Conservation (phyloP, 2,797 vertebrate genomes). For the Anas bahamensis region DNA sequence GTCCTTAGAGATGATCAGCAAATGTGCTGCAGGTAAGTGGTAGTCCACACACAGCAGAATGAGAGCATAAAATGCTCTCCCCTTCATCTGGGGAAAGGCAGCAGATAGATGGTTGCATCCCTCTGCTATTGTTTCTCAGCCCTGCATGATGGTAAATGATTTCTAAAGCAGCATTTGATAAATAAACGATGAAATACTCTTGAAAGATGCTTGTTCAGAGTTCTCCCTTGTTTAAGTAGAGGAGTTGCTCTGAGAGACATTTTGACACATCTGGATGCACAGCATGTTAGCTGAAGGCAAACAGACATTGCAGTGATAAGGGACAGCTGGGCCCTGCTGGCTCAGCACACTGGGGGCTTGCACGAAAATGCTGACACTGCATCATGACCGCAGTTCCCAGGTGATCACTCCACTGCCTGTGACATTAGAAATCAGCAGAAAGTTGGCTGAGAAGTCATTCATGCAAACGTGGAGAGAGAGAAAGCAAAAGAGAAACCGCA, state of each 20-base stretch:
- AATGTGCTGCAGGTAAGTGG: background rate
- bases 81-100: background rate
- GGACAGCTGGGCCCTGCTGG: slow-evolving; percentile 67
- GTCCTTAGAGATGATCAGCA: background rate
- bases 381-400: slow-evolving; percentile 13
- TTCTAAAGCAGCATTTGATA: background rate
- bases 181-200: slow-evolving; percentile 53
- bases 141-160: background rate
- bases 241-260: background rate
- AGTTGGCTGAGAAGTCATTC: slow-evolving; percentile 40
- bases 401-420: background rate
- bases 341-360: slow-evolving; percentile 57
- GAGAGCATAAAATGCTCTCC: too few relatives aligned
- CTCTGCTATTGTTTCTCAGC: background rate
- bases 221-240: background rate
- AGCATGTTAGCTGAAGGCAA: slow-evolving; percentile 38
- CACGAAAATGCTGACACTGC: slow-evolving; percentile 33
- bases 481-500: background rate
- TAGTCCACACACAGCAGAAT: background rate
- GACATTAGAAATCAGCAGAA: slow-evolving; percentile 47
- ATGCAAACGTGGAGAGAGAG: slow-evolving; percentile 14
- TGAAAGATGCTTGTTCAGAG: slow-evolving; percentile 21
- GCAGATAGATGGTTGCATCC: background rate
- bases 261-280: slow-evolving; percentile 17
- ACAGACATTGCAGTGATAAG: background rate